These are phyloP conservation scores for Paragorgia papillata DNA, from an alignment of 92 coral and sea anemone species.

Conservation along the genomic window DNA sequence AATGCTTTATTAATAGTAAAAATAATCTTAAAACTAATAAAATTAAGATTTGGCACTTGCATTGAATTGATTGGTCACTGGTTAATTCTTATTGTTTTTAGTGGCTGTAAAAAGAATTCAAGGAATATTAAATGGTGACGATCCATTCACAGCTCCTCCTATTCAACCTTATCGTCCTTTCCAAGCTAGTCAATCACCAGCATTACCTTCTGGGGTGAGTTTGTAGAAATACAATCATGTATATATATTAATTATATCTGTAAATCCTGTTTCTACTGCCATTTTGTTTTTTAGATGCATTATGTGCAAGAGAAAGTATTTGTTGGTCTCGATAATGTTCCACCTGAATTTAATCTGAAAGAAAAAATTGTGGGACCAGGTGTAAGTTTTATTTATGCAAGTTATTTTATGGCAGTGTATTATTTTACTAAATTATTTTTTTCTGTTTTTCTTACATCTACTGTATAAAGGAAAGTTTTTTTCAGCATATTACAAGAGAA, in stretches of 20 bases:
- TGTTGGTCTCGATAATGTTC: conserved; percentile 90
- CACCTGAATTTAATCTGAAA: conserved; percentile 78
- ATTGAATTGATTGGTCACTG: too few relatives aligned
- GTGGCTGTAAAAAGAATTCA: conserved; percentile 85
- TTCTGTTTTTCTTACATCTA: too few relatives aligned
- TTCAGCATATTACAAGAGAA: conserved; percentile 80
- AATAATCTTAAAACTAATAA: too few relatives aligned
- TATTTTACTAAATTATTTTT: neutral
- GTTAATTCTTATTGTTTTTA: too few relatives aligned
- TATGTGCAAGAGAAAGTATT: conserved; percentile 96
- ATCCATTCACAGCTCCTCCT: conserved; percentile 55
- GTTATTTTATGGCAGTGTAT: neutral
- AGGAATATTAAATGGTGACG: conserved; percentile 76
- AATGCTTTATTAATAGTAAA: too few relatives aligned
- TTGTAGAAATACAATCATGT: too few relatives aligned
- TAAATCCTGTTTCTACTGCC: too few relatives aligned
- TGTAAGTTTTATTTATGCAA: conserved; percentile 56
- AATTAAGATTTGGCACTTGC: too few relatives aligned
- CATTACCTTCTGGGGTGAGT: conserved; percentile 82
- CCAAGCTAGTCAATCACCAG: conserved; percentile 56
- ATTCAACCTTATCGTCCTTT: conserved; percentile 32
- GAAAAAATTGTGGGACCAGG: conserved; percentile 94
- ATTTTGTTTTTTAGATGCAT: conserved; percentile 77
- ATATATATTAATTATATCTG: too few relatives aligned
- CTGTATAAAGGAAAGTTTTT: conserved; percentile 74